phyloP scores from a whole-genome alignment of 2,888 invertebrate species.

The Latheticus oryzae region DNA sequence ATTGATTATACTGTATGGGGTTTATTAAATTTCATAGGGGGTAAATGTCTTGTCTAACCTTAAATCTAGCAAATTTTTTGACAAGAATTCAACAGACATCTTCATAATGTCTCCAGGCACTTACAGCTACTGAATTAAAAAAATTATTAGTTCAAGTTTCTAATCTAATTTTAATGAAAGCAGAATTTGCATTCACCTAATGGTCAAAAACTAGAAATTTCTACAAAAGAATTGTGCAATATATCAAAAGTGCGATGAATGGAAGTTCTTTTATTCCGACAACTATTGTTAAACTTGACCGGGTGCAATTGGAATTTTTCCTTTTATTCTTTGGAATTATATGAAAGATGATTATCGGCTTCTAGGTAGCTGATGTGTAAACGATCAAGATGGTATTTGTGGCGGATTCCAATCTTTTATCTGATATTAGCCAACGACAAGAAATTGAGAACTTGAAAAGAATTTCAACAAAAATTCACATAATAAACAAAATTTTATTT shows the following conservation, averaged over 20 bases:
- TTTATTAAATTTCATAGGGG: constrained; percentile 30
- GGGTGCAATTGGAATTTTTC: constrained; percentile 11
- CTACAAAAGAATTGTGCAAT: constrained; percentile 19
- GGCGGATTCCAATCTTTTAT: neutral
- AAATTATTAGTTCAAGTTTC: constrained; percentile 30
- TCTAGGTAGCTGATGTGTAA: constrained; percentile 16
- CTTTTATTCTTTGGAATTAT: constrained; percentile 14
- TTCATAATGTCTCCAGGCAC: constrained; percentile 14
- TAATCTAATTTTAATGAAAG: constrained; percentile 30
- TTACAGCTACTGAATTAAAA: too few relatives aligned
- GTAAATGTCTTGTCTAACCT: constrained; percentile 1
- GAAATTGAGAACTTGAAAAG: neutral
- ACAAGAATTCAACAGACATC: constrained; percentile 18
- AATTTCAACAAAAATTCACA: neutral
- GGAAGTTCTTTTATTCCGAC: constrained; percentile 13
- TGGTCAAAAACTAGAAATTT: neutral
- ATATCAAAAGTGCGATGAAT: constrained; percentile 13
- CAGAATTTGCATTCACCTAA: constrained; percentile 7
- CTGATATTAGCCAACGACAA: constrained; percentile 5
- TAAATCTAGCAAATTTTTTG: constrained; percentile 7
- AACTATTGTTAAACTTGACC: constrained; percentile 9
- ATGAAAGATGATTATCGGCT: constrained; percentile 17
- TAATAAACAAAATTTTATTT: constrained; percentile 2
- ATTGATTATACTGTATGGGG: constrained; percentile 32
- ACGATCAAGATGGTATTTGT: constrained; percentile 6